Base-by-base conservation (phyloP, 2,888 invertebrate species). In the Synanthedon andrenaeformis region DNA sequence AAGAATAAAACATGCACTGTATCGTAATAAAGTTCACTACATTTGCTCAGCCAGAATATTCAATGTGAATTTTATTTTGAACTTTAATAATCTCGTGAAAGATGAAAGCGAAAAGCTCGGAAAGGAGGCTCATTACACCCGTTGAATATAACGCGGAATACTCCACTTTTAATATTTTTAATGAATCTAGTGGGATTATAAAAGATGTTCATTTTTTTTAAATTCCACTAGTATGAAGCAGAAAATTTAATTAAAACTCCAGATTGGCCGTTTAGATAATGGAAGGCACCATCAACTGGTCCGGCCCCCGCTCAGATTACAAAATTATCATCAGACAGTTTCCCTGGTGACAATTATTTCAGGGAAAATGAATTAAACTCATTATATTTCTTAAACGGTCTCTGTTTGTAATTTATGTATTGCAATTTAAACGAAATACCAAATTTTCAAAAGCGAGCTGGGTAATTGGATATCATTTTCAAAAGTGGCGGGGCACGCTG, bases 211-310 rank as follows among this genome's bases (percentile, higher is more conserved):
- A 62, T 67, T 74, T 74, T 59, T 71, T 70, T 63, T 56, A 66
- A 70, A 64, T 63, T 65, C 57, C 64, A 62, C 65, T 61, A 64
- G 64, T 59, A 61, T 66, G 65, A 70, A 66, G 66, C 62, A 66
- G 69, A 69, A 66, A 72, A 74, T 75, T 78, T 76, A 75, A 80
- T 79, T 77, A 78, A 76, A 76, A 66, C 64, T 72, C 67, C 57
- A 62, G 70, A 78, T 74, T 74, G 72, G 68, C 69, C 70, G 71
- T 74, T 74, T 64, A 68, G 66, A 67, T 69, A 68, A 73, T 71
- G 68, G 67, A 63, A 63, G 58, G 59, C 57, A 62, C 65, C 69
- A 66, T 69, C 66, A 59, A 60, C 62, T 64, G 63, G 64, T 60
- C 54, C 60, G 61, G 61, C 57, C 58, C 58, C 59, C 61, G 55